phyloP scores from a whole-genome alignment of 1,140 invertebrate species.

The Pteromalus puparum region DNA sequence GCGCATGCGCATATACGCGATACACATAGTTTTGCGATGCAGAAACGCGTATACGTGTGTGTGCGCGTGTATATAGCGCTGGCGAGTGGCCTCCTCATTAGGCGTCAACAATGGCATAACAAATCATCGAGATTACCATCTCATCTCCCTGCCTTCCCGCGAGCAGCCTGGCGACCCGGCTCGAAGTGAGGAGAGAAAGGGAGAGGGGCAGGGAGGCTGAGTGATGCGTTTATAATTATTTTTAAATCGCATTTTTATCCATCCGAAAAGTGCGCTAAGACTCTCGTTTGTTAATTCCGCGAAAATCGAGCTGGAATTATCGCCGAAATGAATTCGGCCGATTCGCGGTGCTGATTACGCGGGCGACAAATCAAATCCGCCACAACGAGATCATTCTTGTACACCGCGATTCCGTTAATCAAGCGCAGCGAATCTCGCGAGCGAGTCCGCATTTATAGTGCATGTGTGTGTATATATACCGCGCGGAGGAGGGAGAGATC shows the following conservation, averaged over 20 bases:
- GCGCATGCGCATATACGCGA: background rate
- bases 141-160: conserved; percentile 56
- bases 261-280: background rate
- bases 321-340: conserved; percentile 27
- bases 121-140: conserved; percentile 67
- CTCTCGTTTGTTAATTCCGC: background rate
- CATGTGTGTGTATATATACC: background rate
- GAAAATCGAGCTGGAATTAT: conserved; percentile 18
- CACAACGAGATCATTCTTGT: conserved; percentile 31
- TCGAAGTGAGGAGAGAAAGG: background rate
- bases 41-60: conserved; percentile 23
- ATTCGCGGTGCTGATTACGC: conserved; percentile 35
- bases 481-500: background rate
- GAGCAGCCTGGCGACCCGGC: conserved; percentile 37
- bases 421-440: conserved; percentile 47
- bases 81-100: conserved; percentile 61
- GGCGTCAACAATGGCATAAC: conserved; percentile 67
- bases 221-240: conserved; percentile 68
- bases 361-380: conserved; percentile 43
- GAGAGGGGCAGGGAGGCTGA: conserved; percentile 48
- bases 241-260: conserved; percentile 63
- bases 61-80: conserved; percentile 29
- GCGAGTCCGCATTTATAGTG: too few species aligned
- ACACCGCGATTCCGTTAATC: conserved; percentile 44
- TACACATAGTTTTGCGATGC: conserved; percentile 13